These are phyloP conservation scores for Copidosoma aretas DNA, from an alignment of 2,888 invertebrate species.

Conservation along the genomic window DNA sequence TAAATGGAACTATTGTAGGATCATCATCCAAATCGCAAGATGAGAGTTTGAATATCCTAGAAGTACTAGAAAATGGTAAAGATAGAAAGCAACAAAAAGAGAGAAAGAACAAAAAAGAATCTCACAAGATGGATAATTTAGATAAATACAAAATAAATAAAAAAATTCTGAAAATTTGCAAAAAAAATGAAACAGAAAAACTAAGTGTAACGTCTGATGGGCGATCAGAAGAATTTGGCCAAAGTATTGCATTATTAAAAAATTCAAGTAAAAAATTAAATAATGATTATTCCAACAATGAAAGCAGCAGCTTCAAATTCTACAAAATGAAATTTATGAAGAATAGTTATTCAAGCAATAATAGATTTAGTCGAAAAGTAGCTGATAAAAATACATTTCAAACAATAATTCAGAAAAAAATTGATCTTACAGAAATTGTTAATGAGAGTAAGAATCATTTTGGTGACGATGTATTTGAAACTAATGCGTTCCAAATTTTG, in stretches of 20 bases:
- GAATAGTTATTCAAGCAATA: slow-evolving; percentile 40
- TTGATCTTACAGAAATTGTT: slow-evolving; percentile 25
- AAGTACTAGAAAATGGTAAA: not conserved
- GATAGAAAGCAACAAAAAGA: slow-evolving; percentile 11
- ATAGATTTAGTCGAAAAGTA: slow-evolving; percentile 28
- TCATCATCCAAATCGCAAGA: not conserved
- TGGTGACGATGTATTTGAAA: slow-evolving; percentile 22
- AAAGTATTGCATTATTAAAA: not conserved
- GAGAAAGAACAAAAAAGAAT: slow-evolving; percentile 9
- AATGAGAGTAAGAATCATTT: slow-evolving; percentile 24
- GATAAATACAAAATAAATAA: too few relatives aligned
- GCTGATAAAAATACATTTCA: slow-evolving; percentile 1
- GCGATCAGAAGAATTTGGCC: too few relatives aligned
- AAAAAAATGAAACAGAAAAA: too few relatives aligned
- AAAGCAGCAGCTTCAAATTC: slow-evolving; percentile 8
- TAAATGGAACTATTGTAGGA: slow-evolving; percentile 35
- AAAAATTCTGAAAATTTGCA: too few relatives aligned
- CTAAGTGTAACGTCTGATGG: too few relatives aligned
- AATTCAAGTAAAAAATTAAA: too few relatives aligned
- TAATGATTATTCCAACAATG: slow-evolving; percentile 1
- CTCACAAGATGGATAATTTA: slow-evolving; percentile 6
- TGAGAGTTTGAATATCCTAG: not conserved
- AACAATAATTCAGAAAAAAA: not conserved
- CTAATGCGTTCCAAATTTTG: slow-evolving; percentile 25
- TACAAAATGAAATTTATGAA: slow-evolving; percentile 35